These are phyloP conservation scores for Nomada fabriciana DNA, from an alignment of 2,888 invertebrate species.

Conservation along the genomic window DNA sequence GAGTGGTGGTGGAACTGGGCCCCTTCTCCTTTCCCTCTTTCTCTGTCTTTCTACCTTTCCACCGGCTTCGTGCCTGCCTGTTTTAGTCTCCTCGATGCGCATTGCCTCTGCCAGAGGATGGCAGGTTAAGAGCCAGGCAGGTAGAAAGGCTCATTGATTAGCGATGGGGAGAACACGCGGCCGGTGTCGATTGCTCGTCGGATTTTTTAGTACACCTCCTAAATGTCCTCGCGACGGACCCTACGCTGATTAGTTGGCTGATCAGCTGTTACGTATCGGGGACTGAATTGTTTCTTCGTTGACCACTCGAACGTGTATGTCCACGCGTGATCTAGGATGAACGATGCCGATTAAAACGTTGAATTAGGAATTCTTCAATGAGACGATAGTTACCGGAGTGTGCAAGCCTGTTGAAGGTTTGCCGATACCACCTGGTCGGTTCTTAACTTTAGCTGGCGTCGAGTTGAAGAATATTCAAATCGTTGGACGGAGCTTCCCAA, in stretches of 20 bases:
- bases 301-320: background rate
- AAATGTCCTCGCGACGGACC: slow-evolving; percentile 29
- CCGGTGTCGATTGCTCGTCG: slow-evolving; percentile 41
- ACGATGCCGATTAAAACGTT: background rate
- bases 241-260: background rate
- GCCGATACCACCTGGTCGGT: no score
- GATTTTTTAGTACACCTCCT: background rate
- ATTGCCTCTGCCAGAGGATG: slow-evolving; percentile 60
- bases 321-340: background rate
- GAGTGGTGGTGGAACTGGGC: slow-evolving; percentile 38
- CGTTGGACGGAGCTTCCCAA: background rate
- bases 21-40: slow-evolving; percentile 48
- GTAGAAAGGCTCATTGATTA: slow-evolving; percentile 59
- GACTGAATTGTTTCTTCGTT: background rate
- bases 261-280: background rate
- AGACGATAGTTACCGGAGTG: no score
- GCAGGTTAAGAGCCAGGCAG: slow-evolving; percentile 63
- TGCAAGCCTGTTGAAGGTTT: no score
- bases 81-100: slow-evolving; percentile 46
- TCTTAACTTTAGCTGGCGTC: no score
- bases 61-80: slow-evolving; percentile 40
- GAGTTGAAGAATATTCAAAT: slow-evolving; percentile 17
- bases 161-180: slow-evolving; percentile 52
- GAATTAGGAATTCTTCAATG: no score
- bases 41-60: slow-evolving; percentile 43